Evolutionary conservation across 2,113 vertebrate genomes (phyloP).

Genomic region (Peromyscus californicus): DNA sequence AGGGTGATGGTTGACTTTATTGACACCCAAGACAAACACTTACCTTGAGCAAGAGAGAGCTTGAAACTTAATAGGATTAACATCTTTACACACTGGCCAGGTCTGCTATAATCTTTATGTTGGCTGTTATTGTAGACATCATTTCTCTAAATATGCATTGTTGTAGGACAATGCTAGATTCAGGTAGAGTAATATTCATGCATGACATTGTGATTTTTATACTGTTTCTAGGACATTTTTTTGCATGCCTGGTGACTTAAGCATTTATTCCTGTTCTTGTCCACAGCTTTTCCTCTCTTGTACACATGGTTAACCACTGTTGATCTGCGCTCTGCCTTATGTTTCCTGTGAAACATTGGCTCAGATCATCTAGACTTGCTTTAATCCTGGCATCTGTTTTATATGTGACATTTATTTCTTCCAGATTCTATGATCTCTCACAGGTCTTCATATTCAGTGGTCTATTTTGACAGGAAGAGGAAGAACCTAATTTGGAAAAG

Average conservation of each 20-base stretch:
- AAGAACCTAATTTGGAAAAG: background rate
- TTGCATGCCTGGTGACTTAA: background rate
- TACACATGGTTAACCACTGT: background rate
- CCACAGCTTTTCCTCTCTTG: background rate
- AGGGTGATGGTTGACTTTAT: background rate
- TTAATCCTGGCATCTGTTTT: slow-evolving; percentile 36
- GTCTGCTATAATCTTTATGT: background rate
- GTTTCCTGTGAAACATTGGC: slow-evolving; percentile 6
- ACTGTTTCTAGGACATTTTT: background rate
- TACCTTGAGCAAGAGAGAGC: background rate
- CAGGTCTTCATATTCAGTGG: background rate
- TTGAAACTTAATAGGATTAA: slow-evolving; percentile 5
- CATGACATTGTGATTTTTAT: background rate
- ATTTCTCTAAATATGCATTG: background rate
- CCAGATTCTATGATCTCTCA: background rate
- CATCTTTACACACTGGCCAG: background rate
- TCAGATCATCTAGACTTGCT: background rate
- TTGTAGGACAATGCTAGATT: background rate
- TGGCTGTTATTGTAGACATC: background rate
- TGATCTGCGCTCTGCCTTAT: background rate
- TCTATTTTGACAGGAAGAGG: background rate
- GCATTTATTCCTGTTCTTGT: background rate
- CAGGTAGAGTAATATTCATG: background rate
- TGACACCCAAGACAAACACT: background rate
- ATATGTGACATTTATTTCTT: background rate